Conservation (phyloP, 2,797 vertebrate genomes). For the Distichodus sexfasciatus region DNA sequence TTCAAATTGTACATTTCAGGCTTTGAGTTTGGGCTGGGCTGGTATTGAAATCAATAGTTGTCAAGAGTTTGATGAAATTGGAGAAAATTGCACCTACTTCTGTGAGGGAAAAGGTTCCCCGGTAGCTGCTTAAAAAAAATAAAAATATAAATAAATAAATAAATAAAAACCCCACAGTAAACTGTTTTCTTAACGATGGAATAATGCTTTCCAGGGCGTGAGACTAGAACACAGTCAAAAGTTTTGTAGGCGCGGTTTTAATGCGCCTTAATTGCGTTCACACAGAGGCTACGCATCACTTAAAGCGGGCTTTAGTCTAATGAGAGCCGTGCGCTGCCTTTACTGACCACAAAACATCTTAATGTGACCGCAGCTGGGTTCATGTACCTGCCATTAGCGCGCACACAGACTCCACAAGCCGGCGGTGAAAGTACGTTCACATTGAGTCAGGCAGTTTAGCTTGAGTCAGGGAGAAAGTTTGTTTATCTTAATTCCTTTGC, state of each 20-base stretch:
- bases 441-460: no score
- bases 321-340: conserved; percentile 22
- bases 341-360: conserved; percentile 26
- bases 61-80: no score
- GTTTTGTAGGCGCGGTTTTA: conserved; percentile 9
- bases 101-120: background rate
- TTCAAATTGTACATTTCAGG: no score
- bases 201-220: conserved; percentile 23
- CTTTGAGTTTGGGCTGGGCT: no score
- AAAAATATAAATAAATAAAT: background rate
- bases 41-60: no score
- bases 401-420: background rate
- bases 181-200: conserved; percentile 5
- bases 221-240: background rate
- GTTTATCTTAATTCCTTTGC: no score
- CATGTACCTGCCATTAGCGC: conserved; percentile 23
- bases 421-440: background rate
- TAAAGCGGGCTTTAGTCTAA: conserved; percentile 14
- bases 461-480: no score
- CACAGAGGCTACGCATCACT: conserved; percentile 30
- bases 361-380: conserved; percentile 38
- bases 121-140: conserved; percentile 3
- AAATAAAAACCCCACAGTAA: no score
- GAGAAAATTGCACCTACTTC: no score
- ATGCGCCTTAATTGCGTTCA: conserved; percentile 23